A percentile compares a stretch with the other conserved stretches of the same genome.
Conservation (phyloP, 2,888 invertebrate species). For the Cetonia aurata region DNA sequence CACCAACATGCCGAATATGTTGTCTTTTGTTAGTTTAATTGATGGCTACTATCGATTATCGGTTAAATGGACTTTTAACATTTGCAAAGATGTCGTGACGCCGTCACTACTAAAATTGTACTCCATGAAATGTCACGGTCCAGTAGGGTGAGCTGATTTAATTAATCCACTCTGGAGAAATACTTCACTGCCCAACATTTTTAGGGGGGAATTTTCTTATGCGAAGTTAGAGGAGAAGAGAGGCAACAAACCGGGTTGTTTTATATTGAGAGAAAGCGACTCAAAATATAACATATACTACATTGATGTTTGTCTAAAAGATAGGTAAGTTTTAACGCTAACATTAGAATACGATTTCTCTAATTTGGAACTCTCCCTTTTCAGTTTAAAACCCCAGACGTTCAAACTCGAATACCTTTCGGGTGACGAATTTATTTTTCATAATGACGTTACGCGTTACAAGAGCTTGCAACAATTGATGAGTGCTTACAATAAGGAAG, state of each 20-base stretch:
- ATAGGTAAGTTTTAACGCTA: slow-evolving; percentile 68
- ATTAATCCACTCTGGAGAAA: not conserved
- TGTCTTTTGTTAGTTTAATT: slow-evolving; percentile 84
- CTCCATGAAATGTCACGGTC: slow-evolving; percentile 87
- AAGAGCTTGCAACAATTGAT: slow-evolving; percentile 75
- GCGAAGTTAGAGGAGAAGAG: slow-evolving; percentile 86
- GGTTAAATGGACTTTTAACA: slow-evolving; percentile 91
- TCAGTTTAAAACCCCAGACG: slow-evolving; percentile 76
- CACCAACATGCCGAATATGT: slow-evolving; percentile 74
- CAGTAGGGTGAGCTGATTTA: slow-evolving; percentile 60
- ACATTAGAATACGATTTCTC: slow-evolving; percentile 10
- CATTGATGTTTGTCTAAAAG: slow-evolving; percentile 84
- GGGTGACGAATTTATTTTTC: slow-evolving; percentile 71
- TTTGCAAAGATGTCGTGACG: slow-evolving; percentile 85
- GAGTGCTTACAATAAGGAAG: slow-evolving; percentile 73
- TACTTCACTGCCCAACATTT: slow-evolving; percentile 52
- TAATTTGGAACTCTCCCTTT: slow-evolving; percentile 53
- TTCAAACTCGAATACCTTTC: slow-evolving; percentile 75
- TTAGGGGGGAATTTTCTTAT: slow-evolving; percentile 86
- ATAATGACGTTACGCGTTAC: slow-evolving; percentile 68
- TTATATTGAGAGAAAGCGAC: slow-evolving; percentile 86
- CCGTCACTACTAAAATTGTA: slow-evolving; percentile 82
- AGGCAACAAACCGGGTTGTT: slow-evolving; percentile 81
- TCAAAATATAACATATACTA: slow-evolving; percentile 83
- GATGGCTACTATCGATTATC: slow-evolving; percentile 90